Evolutionary conservation across 2,888 invertebrate genomes (phyloP).

Genomic region (Microctonus brassicae): DNA sequence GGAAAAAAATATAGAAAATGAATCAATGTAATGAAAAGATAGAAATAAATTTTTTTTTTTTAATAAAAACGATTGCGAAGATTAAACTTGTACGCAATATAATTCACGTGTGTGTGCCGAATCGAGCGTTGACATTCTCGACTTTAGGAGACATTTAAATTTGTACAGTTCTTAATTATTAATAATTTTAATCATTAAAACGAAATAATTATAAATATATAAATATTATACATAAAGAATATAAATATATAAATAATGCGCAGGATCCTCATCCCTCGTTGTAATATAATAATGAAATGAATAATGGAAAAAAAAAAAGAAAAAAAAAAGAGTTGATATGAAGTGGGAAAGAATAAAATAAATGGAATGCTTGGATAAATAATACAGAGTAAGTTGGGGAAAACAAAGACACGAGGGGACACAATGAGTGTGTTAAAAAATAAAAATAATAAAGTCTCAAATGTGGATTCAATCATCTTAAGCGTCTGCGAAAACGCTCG

Average conservation of each 20-base stretch:
- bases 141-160: conserved; percentile 68
- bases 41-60: too few species aligned
- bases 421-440: conserved; percentile 26
- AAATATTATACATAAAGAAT: conserved; percentile 22
- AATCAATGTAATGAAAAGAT: background rate
- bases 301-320: conserved; percentile 14
- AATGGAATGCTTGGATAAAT: background rate
- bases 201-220: conserved; percentile 37
- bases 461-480: conserved; percentile 38
- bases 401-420: background rate
- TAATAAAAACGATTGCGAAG: background rate
- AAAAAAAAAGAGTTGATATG: background rate
- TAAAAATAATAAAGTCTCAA: conserved; percentile 14
- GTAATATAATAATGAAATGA: conserved; percentile 52
- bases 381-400: conserved; percentile 18
- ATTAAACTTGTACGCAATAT: background rate
- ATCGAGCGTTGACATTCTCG: conserved; percentile 64
- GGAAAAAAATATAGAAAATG: conserved; percentile 11
- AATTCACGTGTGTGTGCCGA: conserved; percentile 47
- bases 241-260: conserved; percentile 46
- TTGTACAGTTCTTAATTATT: conserved; percentile 70
- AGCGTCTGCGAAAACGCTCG: conserved; percentile 35
- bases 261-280: conserved; percentile 49
- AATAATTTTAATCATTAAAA: conserved; percentile 67
- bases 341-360: background rate